Evolutionary conservation across 2,113 vertebrate genomes (phyloP).

Genomic region (Colaptes auratus): DNA sequence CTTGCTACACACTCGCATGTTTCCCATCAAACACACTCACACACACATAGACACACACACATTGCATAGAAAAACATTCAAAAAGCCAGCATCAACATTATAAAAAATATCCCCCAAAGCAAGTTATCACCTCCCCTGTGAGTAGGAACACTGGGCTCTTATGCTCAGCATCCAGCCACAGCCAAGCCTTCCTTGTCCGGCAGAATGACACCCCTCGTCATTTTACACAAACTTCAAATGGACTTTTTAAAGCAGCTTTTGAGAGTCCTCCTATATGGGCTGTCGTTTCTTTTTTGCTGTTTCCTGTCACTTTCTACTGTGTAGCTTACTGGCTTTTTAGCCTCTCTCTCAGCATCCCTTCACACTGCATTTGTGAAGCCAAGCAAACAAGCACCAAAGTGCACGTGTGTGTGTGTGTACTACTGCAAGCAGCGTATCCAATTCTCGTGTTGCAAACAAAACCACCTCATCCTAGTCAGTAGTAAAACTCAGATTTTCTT

Average conservation of each 20-base stretch:
- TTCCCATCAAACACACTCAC: constrained; percentile 61
- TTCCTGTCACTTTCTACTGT: not conserved
- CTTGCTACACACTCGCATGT: constrained; percentile 23
- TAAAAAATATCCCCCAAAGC: constrained; percentile 68
- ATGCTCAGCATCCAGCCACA: constrained; percentile 17
- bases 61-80: constrained; percentile 61
- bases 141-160: constrained; percentile 60
- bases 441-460: not conserved
- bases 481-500: not conserved
- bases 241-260: constrained; percentile 13
- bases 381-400: not conserved
- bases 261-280: not conserved
- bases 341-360: not conserved
- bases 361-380: not conserved
- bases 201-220: not conserved
- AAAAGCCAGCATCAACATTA: constrained; percentile 73
- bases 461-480: not conserved
- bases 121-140: constrained; percentile 60
- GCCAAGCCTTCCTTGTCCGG: constrained; percentile 26
- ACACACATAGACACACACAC: constrained; percentile 41
- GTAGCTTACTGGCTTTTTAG: not conserved
- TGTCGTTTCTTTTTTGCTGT: not conserved
- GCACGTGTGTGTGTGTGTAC: rapidly evolving
- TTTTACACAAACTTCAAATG: constrained; percentile 22
- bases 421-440: not conserved